Percentiles rank a stretch among this genome's conserved stretches.
Conservation (phyloP, 2,888 invertebrate genomes). For the Hesperia comma region DNA sequence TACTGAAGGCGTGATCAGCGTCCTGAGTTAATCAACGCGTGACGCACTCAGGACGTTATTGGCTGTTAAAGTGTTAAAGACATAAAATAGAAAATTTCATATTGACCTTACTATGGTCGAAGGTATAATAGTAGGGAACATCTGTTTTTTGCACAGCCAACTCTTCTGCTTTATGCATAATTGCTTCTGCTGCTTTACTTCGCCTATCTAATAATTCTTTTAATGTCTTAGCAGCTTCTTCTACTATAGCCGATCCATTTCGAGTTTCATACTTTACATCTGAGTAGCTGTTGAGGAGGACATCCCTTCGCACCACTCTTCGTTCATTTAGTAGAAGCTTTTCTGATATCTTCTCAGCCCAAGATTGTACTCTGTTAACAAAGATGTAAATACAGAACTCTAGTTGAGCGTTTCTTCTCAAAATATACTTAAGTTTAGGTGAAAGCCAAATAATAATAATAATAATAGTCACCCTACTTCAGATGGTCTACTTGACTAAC, state of each 20-base stretch:
- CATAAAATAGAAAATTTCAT: not conserved
- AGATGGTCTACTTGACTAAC: too few relatives aligned
- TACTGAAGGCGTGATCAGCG: too few relatives aligned
- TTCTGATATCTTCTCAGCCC: constrained; percentile 68
- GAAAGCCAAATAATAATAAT: too few relatives aligned
- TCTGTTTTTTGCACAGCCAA: constrained; percentile 51
- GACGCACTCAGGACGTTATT: too few relatives aligned
- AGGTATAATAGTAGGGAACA: constrained; percentile 56
- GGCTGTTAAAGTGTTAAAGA: too few relatives aligned
- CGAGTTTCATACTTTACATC: constrained; percentile 61
- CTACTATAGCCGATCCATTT: constrained; percentile 66
- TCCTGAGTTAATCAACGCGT: too few relatives aligned
- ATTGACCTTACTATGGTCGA: constrained; percentile 69
- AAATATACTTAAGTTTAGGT: too few relatives aligned
- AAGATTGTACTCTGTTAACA: constrained; percentile 59
- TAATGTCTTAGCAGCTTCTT: constrained; percentile 60
- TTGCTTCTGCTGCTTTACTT: constrained; percentile 64
- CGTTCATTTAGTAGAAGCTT: constrained; percentile 60
- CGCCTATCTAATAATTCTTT: constrained; percentile 62
- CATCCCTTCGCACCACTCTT: constrained; percentile 61
- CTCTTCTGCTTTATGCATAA: constrained; percentile 69
- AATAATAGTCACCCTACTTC: too few relatives aligned
- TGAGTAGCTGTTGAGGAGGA: constrained; percentile 61
- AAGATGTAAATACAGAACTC: too few relatives aligned
- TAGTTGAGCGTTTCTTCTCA: too few relatives aligned